Evolutionary conservation across 2,797 vertebrate genomes (phyloP).

Genomic region (Xiphophorus birchmanni): DNA sequence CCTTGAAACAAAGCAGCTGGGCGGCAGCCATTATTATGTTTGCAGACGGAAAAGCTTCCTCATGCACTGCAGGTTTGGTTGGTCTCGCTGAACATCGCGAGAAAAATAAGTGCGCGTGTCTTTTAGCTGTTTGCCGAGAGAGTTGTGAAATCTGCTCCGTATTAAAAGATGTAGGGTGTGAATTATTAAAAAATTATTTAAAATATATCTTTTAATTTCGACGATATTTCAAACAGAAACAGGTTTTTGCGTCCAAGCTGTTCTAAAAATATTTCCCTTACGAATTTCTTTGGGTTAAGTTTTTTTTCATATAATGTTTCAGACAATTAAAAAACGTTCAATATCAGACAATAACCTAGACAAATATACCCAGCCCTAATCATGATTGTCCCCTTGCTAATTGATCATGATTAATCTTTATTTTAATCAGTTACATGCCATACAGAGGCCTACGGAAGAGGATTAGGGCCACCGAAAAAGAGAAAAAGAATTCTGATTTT

Average conservation of each 20-base stretch:
- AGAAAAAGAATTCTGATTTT: no score
- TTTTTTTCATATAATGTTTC: background rate
- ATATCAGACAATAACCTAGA: background rate
- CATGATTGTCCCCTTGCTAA: background rate
- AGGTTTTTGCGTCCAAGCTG: no score
- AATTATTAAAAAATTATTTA: background rate
- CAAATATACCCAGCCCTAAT: background rate
- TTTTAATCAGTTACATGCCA: no score
- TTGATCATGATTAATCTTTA: no score
- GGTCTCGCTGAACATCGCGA: constrained; percentile 7
- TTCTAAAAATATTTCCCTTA: background rate
- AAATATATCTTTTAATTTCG: background rate
- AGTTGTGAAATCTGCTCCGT: background rate
- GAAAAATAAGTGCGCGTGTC: background rate
- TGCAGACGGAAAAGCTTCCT: constrained; percentile 16
- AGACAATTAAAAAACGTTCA: background rate
- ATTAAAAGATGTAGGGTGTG: background rate
- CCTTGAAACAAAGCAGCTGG: rapidly evolving
- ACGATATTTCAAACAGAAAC: background rate
- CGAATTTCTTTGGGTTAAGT: background rate
- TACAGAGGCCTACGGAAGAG: no score
- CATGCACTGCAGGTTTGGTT: background rate
- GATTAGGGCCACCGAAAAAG: no score
- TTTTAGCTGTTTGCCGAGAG: no score
- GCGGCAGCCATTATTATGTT: constrained; percentile 57